Conservation (phyloP, 2,113 vertebrate species). For the Sylvietta virens region DNA sequence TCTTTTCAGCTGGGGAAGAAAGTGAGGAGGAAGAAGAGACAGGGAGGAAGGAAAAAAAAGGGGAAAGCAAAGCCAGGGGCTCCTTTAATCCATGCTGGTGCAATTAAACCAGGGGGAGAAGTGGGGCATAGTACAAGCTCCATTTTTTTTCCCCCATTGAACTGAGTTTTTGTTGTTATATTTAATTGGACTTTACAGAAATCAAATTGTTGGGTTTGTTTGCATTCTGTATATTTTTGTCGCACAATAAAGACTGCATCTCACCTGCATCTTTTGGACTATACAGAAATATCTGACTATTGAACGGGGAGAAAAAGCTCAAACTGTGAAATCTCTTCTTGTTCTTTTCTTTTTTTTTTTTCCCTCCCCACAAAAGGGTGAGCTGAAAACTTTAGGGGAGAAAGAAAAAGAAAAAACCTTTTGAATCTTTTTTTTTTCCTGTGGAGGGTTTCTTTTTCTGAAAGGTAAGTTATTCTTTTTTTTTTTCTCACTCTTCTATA, state of each 20-base stretch:
- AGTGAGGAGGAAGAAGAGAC: conserved; percentile 66
- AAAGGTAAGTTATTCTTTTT: conserved; percentile 77
- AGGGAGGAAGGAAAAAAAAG: neutral
- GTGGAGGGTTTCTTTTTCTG: conserved; percentile 66
- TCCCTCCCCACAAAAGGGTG: neutral
- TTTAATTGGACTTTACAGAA: conserved; percentile 60
- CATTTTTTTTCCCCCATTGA: neutral
- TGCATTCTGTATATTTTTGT: conserved; percentile 36
- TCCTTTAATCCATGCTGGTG: conserved; percentile 60
- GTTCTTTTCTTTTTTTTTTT: neutral
- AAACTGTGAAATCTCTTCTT: conserved; percentile 47
- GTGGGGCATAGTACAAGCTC: conserved; percentile 17
- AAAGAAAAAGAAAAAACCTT: neutral
- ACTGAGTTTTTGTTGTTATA: conserved; percentile 29
- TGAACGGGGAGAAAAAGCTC: conserved; percentile 40
- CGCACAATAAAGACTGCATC: conserved; percentile 46
- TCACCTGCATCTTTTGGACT: conserved; percentile 64
- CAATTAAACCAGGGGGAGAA: conserved; percentile 55
- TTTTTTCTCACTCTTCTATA: neutral
- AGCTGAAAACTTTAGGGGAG: conserved; percentile 63
- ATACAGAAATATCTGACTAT: conserved; percentile 54
- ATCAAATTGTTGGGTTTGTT: conserved; percentile 24
- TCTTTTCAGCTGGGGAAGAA: conserved; percentile 75
- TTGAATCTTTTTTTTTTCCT: conserved; percentile 32
- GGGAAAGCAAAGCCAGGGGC: conserved; percentile 53